Base-by-base conservation (phyloP, 2,797 vertebrate species). In the Telmatherina bonti region DNA sequence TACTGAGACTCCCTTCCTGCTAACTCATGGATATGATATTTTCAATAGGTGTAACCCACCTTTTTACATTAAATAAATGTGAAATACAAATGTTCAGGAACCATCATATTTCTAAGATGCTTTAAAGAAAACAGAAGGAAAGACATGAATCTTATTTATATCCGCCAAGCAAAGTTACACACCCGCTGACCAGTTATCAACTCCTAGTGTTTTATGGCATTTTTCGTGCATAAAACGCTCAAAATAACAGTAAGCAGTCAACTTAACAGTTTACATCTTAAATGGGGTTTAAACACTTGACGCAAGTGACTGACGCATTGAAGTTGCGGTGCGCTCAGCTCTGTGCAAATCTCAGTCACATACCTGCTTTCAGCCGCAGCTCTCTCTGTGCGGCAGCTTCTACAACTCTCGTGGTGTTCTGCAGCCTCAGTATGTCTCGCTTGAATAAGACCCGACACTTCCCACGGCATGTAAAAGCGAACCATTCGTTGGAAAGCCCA, bases 331-430 rank as follows among this genome's bases (percentile, higher is more conserved):
- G 74, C 78, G 36, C 53, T 27, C 62, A 61, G 38, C 31, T 26
- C 38, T 2, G 52, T 12, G 52, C 20, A 5, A 15, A 31, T 67
- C 60, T 1, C 31, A 64, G 54, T 56, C 62, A 63, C 89, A 12
- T 87, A 91, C 90, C 90, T 89, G 29, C 38, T 6, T 53, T 4
- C 56, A 70, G 55, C 72, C 38, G 77, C 3, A 51, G 72, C 68
- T 70, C 62, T 16, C 36, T 11, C 59, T 13, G 13, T 70, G 57
- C 61, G 45, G 20, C 59, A 31, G 60, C 71, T 31, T 75, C 0
- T 7, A 36, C 2, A 58, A 59, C 5, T 69, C 71, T 54, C 26
- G 67, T 4, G 30, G 12, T 43, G 51, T 35, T 26, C 43, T 27
- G 60, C 0, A 18, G 57, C 30, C 36, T 76, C 76, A 5, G 36